Evolutionary conservation across 2,797 vertebrate genomes (phyloP).

Genomic region (Dermochelys coriacea): DNA sequence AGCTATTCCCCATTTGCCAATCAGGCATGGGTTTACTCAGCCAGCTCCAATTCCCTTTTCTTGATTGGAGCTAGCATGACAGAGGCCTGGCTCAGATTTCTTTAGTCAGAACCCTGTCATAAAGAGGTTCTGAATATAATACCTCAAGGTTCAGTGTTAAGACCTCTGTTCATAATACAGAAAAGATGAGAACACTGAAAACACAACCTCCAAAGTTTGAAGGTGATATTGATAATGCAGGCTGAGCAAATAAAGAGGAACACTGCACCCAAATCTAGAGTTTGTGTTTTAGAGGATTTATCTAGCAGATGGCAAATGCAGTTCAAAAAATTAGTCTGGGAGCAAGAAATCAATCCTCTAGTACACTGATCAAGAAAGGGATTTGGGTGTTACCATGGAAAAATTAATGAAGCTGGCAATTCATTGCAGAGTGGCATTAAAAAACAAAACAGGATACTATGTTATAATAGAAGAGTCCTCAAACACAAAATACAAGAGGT

Average conservation of each 20-base stretch:
- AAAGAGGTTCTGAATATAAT: background rate
- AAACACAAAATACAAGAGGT: slow-evolving; percentile 58
- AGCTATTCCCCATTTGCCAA: no score
- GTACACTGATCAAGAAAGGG: slow-evolving; percentile 73
- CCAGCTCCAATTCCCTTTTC: no score
- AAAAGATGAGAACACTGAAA: slow-evolving; percentile 41
- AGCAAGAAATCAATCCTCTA: slow-evolving; percentile 75
- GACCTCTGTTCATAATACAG: background rate
- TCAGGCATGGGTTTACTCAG: no score
- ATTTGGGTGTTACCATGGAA: slow-evolving; percentile 74
- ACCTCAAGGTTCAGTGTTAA: slow-evolving; percentile 11
- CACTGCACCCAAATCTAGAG: slow-evolving; percentile 36
- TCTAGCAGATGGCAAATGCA: slow-evolving; percentile 76
- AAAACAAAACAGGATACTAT: slow-evolving; percentile 63
- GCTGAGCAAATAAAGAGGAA: slow-evolving; percentile 67
- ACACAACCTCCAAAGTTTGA: slow-evolving; percentile 56
- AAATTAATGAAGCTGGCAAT: slow-evolving; percentile 76
- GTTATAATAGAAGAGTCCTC: slow-evolving; percentile 54
- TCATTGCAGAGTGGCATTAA: slow-evolving; percentile 62
- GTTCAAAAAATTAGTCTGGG: slow-evolving; percentile 70
- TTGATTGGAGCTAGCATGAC: no score
- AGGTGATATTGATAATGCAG: slow-evolving; percentile 41
- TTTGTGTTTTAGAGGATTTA: slow-evolving; percentile 71
- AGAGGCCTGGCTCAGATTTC: no score
- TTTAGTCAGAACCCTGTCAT: no score